These are phyloP conservation scores for Craniophora ligustri DNA, from an alignment of 2,888 invertebrate species.

Conservation along the genomic window DNA sequence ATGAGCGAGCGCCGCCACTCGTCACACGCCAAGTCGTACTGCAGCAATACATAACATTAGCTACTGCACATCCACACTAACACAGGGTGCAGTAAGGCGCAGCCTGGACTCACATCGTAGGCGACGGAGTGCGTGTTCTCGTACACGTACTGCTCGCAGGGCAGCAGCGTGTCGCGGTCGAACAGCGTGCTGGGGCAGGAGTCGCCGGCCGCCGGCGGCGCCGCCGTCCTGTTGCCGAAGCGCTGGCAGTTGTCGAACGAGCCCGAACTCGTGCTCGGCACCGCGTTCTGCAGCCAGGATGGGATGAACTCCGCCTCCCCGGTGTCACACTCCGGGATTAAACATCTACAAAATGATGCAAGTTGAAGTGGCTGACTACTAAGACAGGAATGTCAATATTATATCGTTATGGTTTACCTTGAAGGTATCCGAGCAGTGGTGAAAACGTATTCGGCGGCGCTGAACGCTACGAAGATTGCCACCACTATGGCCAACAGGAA, in stretches of 20 bases:
- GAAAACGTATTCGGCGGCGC: slow-evolving; percentile 74
- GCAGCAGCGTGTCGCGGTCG: slow-evolving; percentile 49
- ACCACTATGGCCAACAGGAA: slow-evolving; percentile 61
- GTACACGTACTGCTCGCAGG: slow-evolving; percentile 69
- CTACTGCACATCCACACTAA: neutral
- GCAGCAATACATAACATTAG: slow-evolving; percentile 11
- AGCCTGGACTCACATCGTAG: slow-evolving; percentile 69
- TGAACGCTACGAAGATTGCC: slow-evolving; percentile 71
- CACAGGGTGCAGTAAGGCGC: neutral
- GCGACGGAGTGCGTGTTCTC: slow-evolving; percentile 72
- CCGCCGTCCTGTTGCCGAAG: slow-evolving; percentile 57
- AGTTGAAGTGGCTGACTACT: neutral
- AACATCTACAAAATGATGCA: slow-evolving; percentile 59
- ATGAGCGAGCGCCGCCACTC: slow-evolving; percentile 92
- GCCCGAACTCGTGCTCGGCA: slow-evolving; percentile 67
- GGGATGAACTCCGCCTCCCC: slow-evolving; percentile 66
- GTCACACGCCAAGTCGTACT: slow-evolving; percentile 90
- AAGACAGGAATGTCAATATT: neutral
- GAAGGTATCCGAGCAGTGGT: slow-evolving; percentile 76
- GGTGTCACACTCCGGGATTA: slow-evolving; percentile 70
- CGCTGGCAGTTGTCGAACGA: slow-evolving; percentile 81
- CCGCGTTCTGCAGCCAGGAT: slow-evolving; percentile 80
- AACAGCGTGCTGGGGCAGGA: slow-evolving; percentile 71
- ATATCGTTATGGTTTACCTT: slow-evolving; percentile 59
- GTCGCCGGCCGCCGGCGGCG: slow-evolving; percentile 13